Evolutionary conservation across 23 tunicate genomes (phyloP).

Genomic region (Ciona savignyi): DNA sequence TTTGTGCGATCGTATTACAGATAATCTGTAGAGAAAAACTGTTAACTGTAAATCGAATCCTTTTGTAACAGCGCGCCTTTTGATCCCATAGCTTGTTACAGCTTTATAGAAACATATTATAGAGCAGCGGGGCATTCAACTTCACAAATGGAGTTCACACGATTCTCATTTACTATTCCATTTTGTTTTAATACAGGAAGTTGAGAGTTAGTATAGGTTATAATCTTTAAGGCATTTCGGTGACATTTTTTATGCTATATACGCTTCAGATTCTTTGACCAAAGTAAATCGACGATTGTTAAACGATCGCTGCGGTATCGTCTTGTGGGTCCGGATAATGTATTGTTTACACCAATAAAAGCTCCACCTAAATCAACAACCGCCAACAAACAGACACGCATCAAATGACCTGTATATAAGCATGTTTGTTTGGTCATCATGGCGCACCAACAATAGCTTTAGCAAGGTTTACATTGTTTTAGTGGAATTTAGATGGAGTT

Average conservation of each 20-base stretch:
- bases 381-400: conserved; percentile 10
- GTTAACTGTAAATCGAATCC: conserved; percentile 10
- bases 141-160: not conserved
- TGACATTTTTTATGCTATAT: too few species aligned
- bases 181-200: not conserved
- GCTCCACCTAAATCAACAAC: conserved; percentile 9
- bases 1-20: conserved; percentile 4
- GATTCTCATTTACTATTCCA: not conserved
- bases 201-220: too few species aligned
- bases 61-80: conserved; percentile 17
- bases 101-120: too few species aligned
- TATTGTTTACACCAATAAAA: not conserved
- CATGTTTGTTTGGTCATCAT: not conserved
- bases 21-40: conserved; percentile 10
- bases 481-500: not conserved
- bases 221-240: too few species aligned
- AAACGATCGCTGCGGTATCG: not conserved
- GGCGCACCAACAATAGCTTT: not conserved
- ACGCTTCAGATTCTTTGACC: too few species aligned
- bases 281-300: too few species aligned
- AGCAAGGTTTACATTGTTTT: not conserved
- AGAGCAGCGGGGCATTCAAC: too few species aligned
- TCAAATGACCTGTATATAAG: conserved; percentile 9
- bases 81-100: too few species aligned
- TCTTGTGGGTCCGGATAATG: not conserved